These are phyloP conservation scores for Salpingus planirostris DNA, from an alignment of 2,888 invertebrate genomes.

Conservation along the genomic window DNA sequence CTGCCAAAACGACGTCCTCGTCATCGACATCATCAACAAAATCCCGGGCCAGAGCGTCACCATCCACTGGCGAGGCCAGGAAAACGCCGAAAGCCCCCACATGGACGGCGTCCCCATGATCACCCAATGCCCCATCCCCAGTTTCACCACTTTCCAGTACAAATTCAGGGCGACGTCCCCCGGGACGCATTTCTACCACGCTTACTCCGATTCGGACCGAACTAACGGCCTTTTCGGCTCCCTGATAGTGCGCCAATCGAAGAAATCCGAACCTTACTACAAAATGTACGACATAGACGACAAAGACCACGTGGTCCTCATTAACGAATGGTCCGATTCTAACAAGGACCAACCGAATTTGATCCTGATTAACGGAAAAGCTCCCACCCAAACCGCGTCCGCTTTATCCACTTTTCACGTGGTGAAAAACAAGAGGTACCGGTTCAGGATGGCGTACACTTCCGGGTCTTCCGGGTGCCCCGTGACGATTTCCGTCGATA, in stretches of 20 bases:
- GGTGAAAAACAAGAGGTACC: constrained; percentile 50
- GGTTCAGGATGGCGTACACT: constrained; percentile 59
- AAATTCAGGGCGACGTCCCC: constrained; percentile 57
- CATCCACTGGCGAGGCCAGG: constrained; percentile 77
- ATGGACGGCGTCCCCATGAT: constrained; percentile 72
- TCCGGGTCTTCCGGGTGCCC: constrained; percentile 62
- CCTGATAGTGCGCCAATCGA: constrained; percentile 58
- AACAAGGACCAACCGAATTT: too few species aligned
- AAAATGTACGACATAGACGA: constrained; percentile 63
- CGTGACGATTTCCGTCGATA: constrained; percentile 54
- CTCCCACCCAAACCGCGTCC: constrained; percentile 36
- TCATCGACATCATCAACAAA: constrained; percentile 64
- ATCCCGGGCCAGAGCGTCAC: constrained; percentile 58
- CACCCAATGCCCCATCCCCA: constrained; percentile 66
- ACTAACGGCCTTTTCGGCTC: constrained; percentile 64
- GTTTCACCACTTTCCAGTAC: constrained; percentile 61
- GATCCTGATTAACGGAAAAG: constrained; percentile 56
- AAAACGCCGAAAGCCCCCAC: constrained; percentile 55
- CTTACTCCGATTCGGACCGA: constrained; percentile 60
- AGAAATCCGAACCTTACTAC: constrained; percentile 50
- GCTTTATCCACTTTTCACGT: constrained; percentile 44
- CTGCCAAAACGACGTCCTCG: constrained; percentile 62
- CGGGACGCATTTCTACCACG: constrained; percentile 67
- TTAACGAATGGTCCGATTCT: constrained; percentile 64
- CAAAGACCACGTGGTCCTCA: constrained; percentile 57